Percentiles rank a stretch among this genome's conserved stretches.
phyloP scores from a whole-genome alignment of 2,113 vertebrate genomes.

The Hydropotes inermis region DNA sequence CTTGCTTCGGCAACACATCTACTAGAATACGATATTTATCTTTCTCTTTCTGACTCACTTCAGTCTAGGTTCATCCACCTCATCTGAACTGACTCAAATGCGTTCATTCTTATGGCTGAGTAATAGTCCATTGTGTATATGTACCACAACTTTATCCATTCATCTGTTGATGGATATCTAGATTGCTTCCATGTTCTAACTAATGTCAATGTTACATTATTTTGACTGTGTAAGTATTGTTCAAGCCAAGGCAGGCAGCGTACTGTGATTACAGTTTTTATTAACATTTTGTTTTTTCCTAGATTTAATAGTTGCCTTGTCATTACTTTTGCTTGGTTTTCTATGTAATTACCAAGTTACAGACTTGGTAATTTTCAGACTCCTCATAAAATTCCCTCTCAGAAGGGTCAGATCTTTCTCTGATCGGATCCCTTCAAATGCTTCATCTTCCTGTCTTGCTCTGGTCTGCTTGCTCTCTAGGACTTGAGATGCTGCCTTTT shows the following conservation, averaged over 20 bases:
- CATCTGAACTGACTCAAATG: not conserved
- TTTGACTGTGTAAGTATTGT: not conserved
- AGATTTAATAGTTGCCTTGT: not conserved
- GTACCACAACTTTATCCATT: not conserved
- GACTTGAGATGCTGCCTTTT: not conserved
- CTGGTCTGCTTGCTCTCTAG: not conserved
- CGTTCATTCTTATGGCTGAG: not conserved
- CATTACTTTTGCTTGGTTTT: conserved; percentile 1
- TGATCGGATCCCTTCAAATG: not conserved
- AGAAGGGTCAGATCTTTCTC: not conserved
- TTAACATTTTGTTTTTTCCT: not conserved
- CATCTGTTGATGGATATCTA: not conserved
- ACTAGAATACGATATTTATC: not conserved
- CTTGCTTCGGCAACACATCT: too few relatives aligned
- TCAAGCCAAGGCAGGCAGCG: not conserved
- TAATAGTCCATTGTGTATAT: not conserved
- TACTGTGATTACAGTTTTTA: not conserved
- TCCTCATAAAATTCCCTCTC: not conserved
- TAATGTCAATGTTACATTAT: not conserved
- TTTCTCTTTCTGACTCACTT: not conserved
- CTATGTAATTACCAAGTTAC: not conserved
- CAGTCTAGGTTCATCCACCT: not conserved
- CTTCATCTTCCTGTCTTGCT: not conserved
- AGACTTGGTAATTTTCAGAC: not conserved
- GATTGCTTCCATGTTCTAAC: not conserved